A percentile compares a stretch with the other conserved stretches of the same genome.
Evolutionary conservation across 2,797 vertebrate species (phyloP).

Genomic region (Clarias laeviceps): DNA sequence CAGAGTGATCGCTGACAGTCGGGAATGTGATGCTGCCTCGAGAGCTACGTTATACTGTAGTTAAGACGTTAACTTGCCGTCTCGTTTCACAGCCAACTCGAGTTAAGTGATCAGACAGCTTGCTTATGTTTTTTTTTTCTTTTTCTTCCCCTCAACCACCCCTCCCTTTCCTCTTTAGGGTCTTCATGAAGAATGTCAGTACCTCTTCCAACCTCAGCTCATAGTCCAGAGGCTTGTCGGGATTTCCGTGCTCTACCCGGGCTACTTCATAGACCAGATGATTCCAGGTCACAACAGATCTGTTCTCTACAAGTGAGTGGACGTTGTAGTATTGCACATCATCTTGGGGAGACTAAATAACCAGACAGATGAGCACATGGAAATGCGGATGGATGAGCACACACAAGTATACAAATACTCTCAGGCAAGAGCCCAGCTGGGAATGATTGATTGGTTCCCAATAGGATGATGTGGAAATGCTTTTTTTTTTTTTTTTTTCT

Average conservation of each 20-base stretch:
- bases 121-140: not conserved
- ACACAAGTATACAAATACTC: slow-evolving; percentile 26
- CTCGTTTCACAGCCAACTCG: slow-evolving; percentile 11
- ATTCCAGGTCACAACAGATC: slow-evolving; percentile 90
- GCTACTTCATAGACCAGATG: slow-evolving; percentile 87
- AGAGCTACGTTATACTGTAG: slow-evolving; percentile 11
- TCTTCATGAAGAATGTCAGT: slow-evolving; percentile 97
- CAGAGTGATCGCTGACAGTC: slow-evolving; percentile 29
- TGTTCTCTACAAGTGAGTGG: slow-evolving; percentile 93
- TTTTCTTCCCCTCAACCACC: not conserved
- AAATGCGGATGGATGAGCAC: slow-evolving; percentile 20
- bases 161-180: slow-evolving; percentile 75
- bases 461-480: slow-evolving; percentile 33
- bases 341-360: not conserved
- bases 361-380: slow-evolving; percentile 6
- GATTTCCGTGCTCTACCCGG: slow-evolving; percentile 90
- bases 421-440: slow-evolving; percentile 18
- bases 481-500: not conserved
- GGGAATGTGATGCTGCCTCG: slow-evolving; percentile 23
- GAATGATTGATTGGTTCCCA: slow-evolving; percentile 26
- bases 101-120: not conserved
- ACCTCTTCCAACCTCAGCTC: slow-evolving; percentile 97
- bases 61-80: slow-evolving; percentile 39
- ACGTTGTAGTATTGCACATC: slow-evolving; percentile 3
- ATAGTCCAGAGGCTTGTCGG: slow-evolving; percentile 93